Base-by-base conservation (phyloP, 2,113 vertebrate species). In the Epinephelus moara region DNA sequence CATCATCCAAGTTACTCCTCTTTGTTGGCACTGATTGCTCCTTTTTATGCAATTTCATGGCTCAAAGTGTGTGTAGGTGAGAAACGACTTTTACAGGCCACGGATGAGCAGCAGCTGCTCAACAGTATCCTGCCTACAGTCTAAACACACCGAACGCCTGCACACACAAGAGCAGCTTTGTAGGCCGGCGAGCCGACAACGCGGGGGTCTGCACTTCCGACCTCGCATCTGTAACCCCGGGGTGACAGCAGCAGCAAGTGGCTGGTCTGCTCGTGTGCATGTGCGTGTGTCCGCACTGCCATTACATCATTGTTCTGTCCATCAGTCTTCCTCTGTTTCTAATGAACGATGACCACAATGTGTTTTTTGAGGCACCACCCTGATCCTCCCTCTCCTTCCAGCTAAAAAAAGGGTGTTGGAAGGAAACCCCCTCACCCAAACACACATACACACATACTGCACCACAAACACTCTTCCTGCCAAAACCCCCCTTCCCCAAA, bases 61-160 rank as follows among this genome's bases (percentile, higher is more conserved):
- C 78, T 86, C 62, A 86, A 67, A n/a, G 74, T 84, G 64, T 84
- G 61, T 85, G 75, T 76, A 7, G 19, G 60, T 33, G 56, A 42
- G 67, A 53, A 85, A 78, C 56, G 81, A 56, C 47, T 85, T 85
- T 89, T 25, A 63, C 75, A 82, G 78, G 70, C 63, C 53, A 68
- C 37, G 62, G 75, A 40, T 85, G 75, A 82, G 80, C 23, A 77
- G 86, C 90, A 92, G 92, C 89, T 90, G 90, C 57, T 94, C 81
- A 88, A 76, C 88, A 88, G 75, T 70, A 63, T 78, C 73, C 21
- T 73, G 86, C 86, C 81, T 81, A 79, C 85, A 88, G 81, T 87
- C 74, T 87, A 89, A 93, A 92, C 87, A 93, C 72, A 83, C 62
- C 64, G 66, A 88, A 81, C 87, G 80, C 89, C 75, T 80, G 14